A percentile compares a stretch with the other conserved stretches of the same genome.
These are phyloP conservation scores for Ataeniobius toweri DNA, from an alignment of 2,797 vertebrate genomes.

Conservation along the genomic window DNA sequence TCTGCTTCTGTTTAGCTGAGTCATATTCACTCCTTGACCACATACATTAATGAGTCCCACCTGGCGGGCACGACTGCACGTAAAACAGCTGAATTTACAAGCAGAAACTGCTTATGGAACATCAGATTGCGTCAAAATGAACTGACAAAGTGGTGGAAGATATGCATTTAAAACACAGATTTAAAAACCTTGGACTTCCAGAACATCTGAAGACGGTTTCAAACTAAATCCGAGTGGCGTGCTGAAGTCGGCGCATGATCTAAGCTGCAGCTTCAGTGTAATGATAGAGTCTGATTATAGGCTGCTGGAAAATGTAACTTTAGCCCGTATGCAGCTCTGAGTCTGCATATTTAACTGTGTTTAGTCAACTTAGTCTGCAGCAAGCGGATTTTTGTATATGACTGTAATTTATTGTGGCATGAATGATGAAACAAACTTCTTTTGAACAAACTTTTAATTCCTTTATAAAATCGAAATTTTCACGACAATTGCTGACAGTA, in stretches of 20 bases:
- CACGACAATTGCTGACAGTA: not conserved
- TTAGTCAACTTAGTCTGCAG: constrained; percentile 55
- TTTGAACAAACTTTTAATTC: not conserved
- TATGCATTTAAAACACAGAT: not conserved
- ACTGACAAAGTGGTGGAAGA: not conserved
- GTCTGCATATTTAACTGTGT: constrained; percentile 55
- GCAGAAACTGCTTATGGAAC: not conserved
- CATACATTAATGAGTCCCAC: constrained; percentile 59
- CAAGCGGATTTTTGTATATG: constrained; percentile 32
- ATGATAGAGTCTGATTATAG: constrained; percentile 74
- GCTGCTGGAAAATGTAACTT: constrained; percentile 71
- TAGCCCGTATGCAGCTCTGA: constrained; percentile 63
- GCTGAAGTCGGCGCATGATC: constrained; percentile 64
- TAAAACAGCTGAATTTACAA: constrained; percentile 12
- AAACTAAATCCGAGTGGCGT: constrained; percentile 46
- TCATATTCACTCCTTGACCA: constrained; percentile 47
- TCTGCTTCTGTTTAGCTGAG: constrained; percentile 60
- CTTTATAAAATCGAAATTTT: constrained; percentile 18
- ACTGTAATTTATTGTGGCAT: constrained; percentile 30
- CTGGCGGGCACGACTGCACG: constrained; percentile 36
- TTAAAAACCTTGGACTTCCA: constrained; percentile 3
- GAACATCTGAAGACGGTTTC: constrained; percentile 67
- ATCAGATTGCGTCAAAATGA: not conserved
- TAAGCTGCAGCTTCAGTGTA: constrained; percentile 65
- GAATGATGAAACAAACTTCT: constrained; percentile 11